Conservation (phyloP, 92 coral and sea anemone genomes). For the Plumapathes pennacea region DNA sequence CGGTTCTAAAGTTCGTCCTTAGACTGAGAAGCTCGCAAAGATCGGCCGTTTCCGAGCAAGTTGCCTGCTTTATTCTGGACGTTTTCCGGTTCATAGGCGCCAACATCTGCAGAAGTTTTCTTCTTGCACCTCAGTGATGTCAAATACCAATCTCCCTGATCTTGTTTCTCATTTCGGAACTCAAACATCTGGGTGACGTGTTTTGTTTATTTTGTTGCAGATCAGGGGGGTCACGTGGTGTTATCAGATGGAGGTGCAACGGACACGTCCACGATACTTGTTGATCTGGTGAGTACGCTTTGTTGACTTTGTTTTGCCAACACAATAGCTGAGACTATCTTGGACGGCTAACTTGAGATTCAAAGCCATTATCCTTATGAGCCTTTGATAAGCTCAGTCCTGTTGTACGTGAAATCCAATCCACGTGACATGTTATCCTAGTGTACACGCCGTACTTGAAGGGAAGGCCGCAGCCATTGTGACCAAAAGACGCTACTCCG, state of each 20-base stretch:
- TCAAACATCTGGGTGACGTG: no score
- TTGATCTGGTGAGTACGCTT: conserved; percentile 64
- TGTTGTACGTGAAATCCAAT: conserved; percentile 75
- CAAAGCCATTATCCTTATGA: not conserved
- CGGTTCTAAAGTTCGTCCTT: no score
- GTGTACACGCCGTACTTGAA: conserved; percentile 87
- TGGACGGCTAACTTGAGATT: not conserved
- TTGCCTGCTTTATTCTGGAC: no score
- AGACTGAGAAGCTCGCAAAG: no score
- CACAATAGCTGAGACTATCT: no score
- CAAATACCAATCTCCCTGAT: no score
- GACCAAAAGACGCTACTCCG: conserved; percentile 96
- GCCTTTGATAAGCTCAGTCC: conserved; percentile 18
- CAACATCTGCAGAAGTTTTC: no score
- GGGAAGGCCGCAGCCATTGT: conserved; percentile 84
- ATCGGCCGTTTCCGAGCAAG: no score
- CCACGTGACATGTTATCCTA: conserved; percentile 45
- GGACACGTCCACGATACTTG: conserved; percentile 56
- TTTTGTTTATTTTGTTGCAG: conserved; percentile 10
- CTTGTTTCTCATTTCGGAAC: no score
- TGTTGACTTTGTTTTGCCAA: not conserved
- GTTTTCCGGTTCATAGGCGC: no score
- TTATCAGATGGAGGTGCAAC: conserved; percentile 55
- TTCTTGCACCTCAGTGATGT: no score
- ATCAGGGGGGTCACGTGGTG: conserved; percentile 72